Conservation (phyloP, 1,140 invertebrate genomes). For the Drosophila elegans region DNA sequence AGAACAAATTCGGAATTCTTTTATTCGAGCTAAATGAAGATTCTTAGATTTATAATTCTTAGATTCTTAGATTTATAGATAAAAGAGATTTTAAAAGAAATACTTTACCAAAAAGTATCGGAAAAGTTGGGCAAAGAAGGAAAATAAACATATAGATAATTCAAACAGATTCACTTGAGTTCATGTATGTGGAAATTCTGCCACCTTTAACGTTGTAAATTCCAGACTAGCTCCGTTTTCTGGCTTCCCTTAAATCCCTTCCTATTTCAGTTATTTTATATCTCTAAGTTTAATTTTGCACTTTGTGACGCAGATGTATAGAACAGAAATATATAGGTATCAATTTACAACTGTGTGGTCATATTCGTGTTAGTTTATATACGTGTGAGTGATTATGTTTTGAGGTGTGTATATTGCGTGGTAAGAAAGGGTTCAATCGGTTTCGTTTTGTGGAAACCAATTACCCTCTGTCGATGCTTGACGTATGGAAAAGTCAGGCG, state of each 20-base stretch:
- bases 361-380: background rate
- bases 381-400: conserved; percentile 13
- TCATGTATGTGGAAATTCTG: conserved; percentile 10
- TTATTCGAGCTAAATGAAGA: too few relatives aligned
- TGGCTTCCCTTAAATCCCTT: background rate
- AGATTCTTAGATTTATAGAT: too few relatives aligned
- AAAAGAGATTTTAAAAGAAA: background rate
- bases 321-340: background rate
- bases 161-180: background rate
- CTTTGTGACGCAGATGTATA: conserved; percentile 5
- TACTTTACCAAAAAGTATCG: background rate
- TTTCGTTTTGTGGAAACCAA: conserved; percentile 3
- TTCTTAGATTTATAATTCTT: too few relatives aligned
- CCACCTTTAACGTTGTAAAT: conserved; percentile 3
- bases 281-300: background rate
- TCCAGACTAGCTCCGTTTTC: background rate
- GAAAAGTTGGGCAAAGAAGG: background rate
- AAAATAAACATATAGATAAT: background rate
- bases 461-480: conserved; percentile 17
- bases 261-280: background rate
- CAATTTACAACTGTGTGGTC: conserved; percentile 1
- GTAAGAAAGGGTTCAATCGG: conserved; percentile 1
- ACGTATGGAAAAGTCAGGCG: conserved; percentile 36
- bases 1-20: too few relatives aligned
- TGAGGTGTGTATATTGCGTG: conserved; percentile 3